These are phyloP conservation scores for Riparia riparia DNA, from an alignment of 2,113 vertebrate species.

Conservation along the genomic window DNA sequence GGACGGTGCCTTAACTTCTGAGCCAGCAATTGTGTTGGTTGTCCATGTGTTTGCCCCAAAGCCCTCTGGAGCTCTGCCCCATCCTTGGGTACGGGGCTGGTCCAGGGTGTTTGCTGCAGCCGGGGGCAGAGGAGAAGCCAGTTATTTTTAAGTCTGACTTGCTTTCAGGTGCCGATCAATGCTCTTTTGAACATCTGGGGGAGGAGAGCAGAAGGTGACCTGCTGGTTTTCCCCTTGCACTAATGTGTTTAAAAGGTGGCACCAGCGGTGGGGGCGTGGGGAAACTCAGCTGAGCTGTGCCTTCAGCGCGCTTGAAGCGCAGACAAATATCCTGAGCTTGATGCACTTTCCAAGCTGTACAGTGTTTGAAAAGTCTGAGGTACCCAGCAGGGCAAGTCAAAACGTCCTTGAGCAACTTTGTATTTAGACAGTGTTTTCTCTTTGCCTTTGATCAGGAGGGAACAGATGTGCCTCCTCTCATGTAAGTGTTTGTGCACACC, in stretches of 20 bases:
- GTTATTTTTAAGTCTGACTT: background rate
- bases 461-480: slow-evolving; percentile 42
- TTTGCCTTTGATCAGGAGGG: slow-evolving; percentile 7
- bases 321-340: background rate
- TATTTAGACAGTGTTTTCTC: slow-evolving; percentile 16
- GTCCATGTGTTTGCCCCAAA: fast-evolving
- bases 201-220: slow-evolving; percentile 18
- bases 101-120: background rate
- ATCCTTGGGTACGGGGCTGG: fast-evolving
- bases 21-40: background rate
- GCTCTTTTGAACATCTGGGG: background rate
- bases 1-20: background rate
- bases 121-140: background rate
- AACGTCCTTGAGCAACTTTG: slow-evolving; percentile 48
- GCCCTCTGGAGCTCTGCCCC: background rate
- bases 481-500: background rate
- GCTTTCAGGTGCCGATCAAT: background rate
- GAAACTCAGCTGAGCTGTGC: background rate
- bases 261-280: background rate
- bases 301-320: background rate
- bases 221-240: slow-evolving; percentile 9
- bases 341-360: slow-evolving; percentile 34
- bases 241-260: slow-evolving; percentile 39
- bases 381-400: slow-evolving; percentile 44
- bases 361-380: slow-evolving; percentile 26